These are phyloP conservation scores for Protophormia terraenovae DNA, from an alignment of 2,888 invertebrate species.

Conservation along the genomic window DNA sequence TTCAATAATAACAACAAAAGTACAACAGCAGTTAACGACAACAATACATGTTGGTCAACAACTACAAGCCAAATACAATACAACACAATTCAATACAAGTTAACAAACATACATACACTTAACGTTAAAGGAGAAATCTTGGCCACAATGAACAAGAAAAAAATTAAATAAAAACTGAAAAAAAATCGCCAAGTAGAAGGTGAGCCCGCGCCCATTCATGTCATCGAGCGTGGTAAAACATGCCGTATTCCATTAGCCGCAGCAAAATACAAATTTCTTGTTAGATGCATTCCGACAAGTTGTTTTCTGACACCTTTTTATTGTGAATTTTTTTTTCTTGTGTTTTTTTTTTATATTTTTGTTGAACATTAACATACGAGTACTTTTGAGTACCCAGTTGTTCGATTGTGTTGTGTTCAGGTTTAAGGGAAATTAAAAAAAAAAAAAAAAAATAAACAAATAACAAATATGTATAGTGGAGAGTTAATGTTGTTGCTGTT, in stretches of 20 bases:
- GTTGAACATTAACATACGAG: slow-evolving; percentile 17
- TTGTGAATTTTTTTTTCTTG: slow-evolving; percentile 44
- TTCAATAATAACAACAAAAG: slow-evolving; percentile 19
- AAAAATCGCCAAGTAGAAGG: slow-evolving; percentile 55
- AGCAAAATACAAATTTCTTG: slow-evolving; percentile 82
- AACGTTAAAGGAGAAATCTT: slow-evolving; percentile 56
- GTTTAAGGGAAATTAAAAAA: slow-evolving; percentile 51
- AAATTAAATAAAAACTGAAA: not conserved
- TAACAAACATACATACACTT: slow-evolving; percentile 47
- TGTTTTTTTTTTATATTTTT: slow-evolving; percentile 24
- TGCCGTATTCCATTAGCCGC: slow-evolving; percentile 80
- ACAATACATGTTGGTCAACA: slow-evolving; percentile 63
- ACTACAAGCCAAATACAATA: slow-evolving; percentile 59
- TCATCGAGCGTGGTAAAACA: slow-evolving; percentile 81
- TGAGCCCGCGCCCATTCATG: slow-evolving; percentile 80
- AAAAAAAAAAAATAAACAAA: slow-evolving; percentile 23
- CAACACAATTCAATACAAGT: slow-evolving; percentile 47
- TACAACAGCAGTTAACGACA: slow-evolving; percentile 59
- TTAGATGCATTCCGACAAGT: slow-evolving; percentile 82
- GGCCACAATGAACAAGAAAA: slow-evolving; percentile 41
- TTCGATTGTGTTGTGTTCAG: slow-evolving; percentile 33
- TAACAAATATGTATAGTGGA: slow-evolving; percentile 14
- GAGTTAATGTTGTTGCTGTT: slow-evolving; percentile 14
- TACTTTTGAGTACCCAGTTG: slow-evolving; percentile 20
- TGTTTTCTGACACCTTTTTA: slow-evolving; percentile 81